phyloP scores from a whole-genome alignment of 2,113 vertebrate species.

The Microtus richardsoni region DNA sequence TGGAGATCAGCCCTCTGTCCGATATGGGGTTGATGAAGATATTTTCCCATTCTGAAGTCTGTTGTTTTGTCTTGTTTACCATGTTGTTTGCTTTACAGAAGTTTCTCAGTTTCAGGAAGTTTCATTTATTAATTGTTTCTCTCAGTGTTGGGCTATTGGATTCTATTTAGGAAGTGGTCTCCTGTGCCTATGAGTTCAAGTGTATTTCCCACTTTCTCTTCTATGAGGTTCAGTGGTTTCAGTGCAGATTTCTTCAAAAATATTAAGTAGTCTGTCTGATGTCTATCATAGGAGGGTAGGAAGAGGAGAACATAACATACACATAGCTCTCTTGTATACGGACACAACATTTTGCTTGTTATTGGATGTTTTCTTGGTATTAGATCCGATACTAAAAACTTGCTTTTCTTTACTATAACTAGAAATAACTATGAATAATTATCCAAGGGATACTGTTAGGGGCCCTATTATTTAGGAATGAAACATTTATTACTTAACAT shows the following conservation, averaged over 20 bases:
- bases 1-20: too few species aligned
- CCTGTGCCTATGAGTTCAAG: too few species aligned
- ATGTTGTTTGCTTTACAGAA: too few species aligned
- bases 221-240: not conserved
- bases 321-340: not conserved
- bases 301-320: not conserved
- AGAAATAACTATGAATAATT: conserved; percentile 29
- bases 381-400: not conserved
- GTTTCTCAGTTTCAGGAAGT: too few species aligned
- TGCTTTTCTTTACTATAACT: conserved; percentile 51
- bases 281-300: not conserved
- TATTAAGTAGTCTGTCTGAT: not conserved
- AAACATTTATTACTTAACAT: conserved; percentile 58
- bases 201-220: too few species aligned
- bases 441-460: conserved; percentile 51
- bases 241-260: conserved; percentile 3
- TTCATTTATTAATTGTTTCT: too few species aligned
- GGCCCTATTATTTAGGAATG: conserved; percentile 45
- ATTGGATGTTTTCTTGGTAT: not conserved
- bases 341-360: not conserved
- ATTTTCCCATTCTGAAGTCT: too few species aligned
- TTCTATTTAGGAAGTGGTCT: too few species aligned
- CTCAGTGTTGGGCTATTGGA: too few species aligned
- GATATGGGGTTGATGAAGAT: too few species aligned
- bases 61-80: too few species aligned